phyloP scores from a whole-genome alignment of 2,888 invertebrate genomes.

The Drosophila mulleri region DNA sequence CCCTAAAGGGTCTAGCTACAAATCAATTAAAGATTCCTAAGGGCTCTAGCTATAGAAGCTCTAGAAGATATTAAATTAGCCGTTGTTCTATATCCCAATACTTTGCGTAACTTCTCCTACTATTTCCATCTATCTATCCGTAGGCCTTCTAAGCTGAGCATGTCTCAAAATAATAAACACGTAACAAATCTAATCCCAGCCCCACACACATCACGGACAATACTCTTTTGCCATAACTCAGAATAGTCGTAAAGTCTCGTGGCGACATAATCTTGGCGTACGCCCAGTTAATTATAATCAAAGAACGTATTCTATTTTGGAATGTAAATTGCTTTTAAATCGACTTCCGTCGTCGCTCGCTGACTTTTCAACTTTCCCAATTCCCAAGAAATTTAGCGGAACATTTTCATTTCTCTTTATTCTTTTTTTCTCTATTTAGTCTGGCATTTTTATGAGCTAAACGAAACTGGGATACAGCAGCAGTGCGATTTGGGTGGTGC shows the following conservation, averaged over 20 bases:
- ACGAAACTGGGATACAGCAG: conserved; percentile 22
- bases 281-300: conserved; percentile 72
- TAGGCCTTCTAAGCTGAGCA: no score
- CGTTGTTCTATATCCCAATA: no score
- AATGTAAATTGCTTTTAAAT: conserved; percentile 78
- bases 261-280: not conserved
- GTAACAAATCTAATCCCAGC: no score
- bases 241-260: conserved; percentile 12
- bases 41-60: no score
- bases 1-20: no score
- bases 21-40: no score
- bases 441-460: conserved; percentile 64
- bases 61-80: no score
- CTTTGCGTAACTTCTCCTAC: no score
- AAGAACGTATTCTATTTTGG: conserved; percentile 57
- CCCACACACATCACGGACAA: conserved; percentile 11
- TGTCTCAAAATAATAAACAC: no score
- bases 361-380: conserved; percentile 67
- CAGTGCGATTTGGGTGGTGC: conserved; percentile 9
- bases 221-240: conserved; percentile 16
- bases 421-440: conserved; percentile 7
- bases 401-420: conserved; percentile 9
- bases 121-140: no score
- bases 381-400: conserved; percentile 26
- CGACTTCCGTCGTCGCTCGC: conserved; percentile 30